Evolutionary conservation across 2,888 invertebrate species (phyloP).

Genomic region (Salticus scenicus): DNA sequence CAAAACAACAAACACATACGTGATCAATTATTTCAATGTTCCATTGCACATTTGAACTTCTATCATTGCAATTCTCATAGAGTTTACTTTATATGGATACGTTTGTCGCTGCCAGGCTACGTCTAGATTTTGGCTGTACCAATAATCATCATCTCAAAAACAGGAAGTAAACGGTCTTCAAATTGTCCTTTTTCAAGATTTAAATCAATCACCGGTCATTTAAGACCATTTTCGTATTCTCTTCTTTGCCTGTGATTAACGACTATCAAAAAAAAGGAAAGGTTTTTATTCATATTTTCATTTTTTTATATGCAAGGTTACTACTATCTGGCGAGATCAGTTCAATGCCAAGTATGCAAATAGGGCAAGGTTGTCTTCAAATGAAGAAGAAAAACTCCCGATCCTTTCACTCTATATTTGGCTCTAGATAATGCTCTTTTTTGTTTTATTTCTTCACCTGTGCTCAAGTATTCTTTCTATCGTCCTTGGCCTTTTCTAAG

Average conservation of each 20-base stretch:
- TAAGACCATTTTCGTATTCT: neutral
- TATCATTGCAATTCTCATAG: neutral
- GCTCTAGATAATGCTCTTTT: constrained; percentile 23
- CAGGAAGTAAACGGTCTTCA: neutral
- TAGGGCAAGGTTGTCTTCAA: constrained; percentile 44
- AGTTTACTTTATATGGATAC: neutral
- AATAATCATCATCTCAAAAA: no score
- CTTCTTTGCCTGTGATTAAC: neutral
- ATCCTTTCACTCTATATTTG: constrained; percentile 64
- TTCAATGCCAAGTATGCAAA: constrained; percentile 43
- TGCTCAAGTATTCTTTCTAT: constrained; percentile 16
- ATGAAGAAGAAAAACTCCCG: constrained; percentile 8
- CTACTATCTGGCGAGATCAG: constrained; percentile 14
- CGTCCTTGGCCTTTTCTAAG: constrained; percentile 57
- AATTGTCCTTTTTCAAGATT: neutral
- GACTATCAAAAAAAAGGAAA: neutral
- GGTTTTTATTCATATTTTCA: neutral
- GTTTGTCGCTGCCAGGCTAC: neutral
- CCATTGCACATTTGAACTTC: no score
- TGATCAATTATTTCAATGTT: no score
- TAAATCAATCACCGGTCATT: neutral
- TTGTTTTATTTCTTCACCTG: constrained; percentile 13
- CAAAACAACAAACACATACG: no score
- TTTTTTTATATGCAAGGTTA: constrained; percentile 23
- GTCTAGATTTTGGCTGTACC: no score